Percentiles rank a stretch among this genome's conserved stretches.
Evolutionary conservation across 2,888 invertebrate genomes (phyloP).

Genomic region (Calliphora vomitoria): DNA sequence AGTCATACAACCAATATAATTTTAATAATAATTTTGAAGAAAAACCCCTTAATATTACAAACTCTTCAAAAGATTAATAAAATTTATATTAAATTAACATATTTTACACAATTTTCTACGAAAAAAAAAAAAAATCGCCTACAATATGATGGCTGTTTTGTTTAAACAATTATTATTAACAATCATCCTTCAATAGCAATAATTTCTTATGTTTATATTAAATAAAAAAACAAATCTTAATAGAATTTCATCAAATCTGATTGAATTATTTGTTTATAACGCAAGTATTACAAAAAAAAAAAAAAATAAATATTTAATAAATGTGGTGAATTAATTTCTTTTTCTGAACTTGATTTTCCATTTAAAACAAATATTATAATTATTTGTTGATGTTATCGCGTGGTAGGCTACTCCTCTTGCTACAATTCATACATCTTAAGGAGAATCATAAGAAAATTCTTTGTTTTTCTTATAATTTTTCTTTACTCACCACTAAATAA

Average conservation of each 20-base stretch:
- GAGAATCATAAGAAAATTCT: background rate
- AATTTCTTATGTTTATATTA: slow-evolving; percentile 1
- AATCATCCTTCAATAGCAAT: background rate
- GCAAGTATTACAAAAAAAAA: background rate
- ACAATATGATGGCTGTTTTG: no score
- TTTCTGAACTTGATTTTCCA: background rate
- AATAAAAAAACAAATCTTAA: background rate
- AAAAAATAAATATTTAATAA: background rate
- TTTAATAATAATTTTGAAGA: no score
- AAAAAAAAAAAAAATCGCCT: no score
- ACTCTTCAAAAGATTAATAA: no score
- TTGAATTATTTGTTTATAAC: slow-evolving; percentile 37
- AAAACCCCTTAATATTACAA: no score
- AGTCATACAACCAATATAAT: no score
- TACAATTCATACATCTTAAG: background rate
- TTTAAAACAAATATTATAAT: slow-evolving; percentile 28
- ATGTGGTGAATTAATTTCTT: background rate
- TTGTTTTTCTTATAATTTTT: background rate
- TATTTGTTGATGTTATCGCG: slow-evolving; percentile 14
- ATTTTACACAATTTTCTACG: no score
- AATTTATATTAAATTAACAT: no score
- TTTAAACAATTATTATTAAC: background rate
- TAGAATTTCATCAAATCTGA: slow-evolving; percentile 10
- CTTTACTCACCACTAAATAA: background rate
- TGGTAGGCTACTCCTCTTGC: background rate